Conservation (phyloP, 2,113 vertebrate genomes). For the Stigmatopora nigra region DNA sequence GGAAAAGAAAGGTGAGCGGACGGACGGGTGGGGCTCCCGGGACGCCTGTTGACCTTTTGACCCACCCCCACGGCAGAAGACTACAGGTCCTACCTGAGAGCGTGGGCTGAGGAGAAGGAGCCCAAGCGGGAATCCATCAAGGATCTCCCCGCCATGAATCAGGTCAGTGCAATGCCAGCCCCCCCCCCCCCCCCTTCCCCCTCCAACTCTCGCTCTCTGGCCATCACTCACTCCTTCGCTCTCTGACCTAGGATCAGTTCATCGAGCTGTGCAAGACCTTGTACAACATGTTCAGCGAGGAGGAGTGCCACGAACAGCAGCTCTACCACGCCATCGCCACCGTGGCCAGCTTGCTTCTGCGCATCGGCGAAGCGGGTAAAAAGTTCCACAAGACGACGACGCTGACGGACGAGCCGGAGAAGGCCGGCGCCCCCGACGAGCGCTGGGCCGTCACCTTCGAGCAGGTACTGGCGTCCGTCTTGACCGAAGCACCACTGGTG, state of each 20-base stretch:
- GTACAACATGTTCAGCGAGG: constrained; percentile 97
- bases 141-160: constrained; percentile 94
- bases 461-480: constrained; percentile 91
- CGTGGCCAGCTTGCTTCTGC: constrained; percentile 87
- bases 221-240: no score
- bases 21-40: no score
- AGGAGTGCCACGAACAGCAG: constrained; percentile 83
- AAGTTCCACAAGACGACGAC: constrained; percentile 74
- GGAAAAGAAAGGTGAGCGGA: constrained; percentile 72
- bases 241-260: constrained; percentile 82
- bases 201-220: no score
- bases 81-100: constrained; percentile 87
- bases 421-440: constrained; percentile 72
- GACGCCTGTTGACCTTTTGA: neutral
- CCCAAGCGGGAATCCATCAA: constrained; percentile 87
- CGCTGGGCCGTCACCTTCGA: constrained; percentile 97
- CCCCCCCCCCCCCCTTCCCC: no score
- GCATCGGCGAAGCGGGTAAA: constrained; percentile 93
- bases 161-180: constrained; percentile 65
- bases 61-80: constrained; percentile 80
- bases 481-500: constrained; percentile 87
- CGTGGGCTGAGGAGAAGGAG: constrained; percentile 93
- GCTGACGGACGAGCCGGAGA: constrained; percentile 22
- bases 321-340: constrained; percentile 95
- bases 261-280: constrained; percentile 96